A percentile compares a stretch with the other conserved stretches of the same genome.
phyloP scores from a whole-genome alignment of 2,888 invertebrate species.

The Phaedon cochleariae region DNA sequence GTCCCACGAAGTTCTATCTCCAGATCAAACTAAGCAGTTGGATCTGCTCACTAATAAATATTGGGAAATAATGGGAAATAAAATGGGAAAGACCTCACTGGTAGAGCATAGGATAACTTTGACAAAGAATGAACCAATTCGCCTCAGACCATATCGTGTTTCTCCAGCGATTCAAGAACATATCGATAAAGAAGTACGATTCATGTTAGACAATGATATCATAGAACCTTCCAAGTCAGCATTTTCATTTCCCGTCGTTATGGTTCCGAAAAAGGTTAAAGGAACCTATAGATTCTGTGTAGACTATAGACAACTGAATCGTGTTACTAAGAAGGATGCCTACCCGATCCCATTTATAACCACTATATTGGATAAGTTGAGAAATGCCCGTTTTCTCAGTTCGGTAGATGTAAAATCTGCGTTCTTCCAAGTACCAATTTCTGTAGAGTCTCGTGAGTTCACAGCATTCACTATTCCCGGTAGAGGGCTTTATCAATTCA shows the following conservation, averaged over 20 bases:
- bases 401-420: constrained; percentile 28
- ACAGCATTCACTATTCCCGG: constrained; percentile 49
- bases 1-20: too few relatives aligned
- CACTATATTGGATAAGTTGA: constrained; percentile 22
- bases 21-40: too few relatives aligned
- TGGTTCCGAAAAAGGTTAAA: constrained; percentile 54
- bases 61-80: background rate
- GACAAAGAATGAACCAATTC: constrained; percentile 30
- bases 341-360: constrained; percentile 22
- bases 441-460: constrained; percentile 27
- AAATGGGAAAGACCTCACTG: constrained; percentile 26
- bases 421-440: constrained; percentile 25
- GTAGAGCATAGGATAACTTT: constrained; percentile 29
- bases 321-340: constrained; percentile 32
- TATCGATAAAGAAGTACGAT: constrained; percentile 36
- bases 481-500: constrained; percentile 45
- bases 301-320: constrained; percentile 42
- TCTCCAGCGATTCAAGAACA: constrained; percentile 27
- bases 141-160: constrained; percentile 34
- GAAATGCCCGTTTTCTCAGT: constrained; percentile 29
- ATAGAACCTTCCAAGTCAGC: constrained; percentile 46
- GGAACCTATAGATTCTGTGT: constrained; percentile 42
- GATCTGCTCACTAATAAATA: too few relatives aligned
- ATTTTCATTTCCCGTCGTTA: constrained; percentile 45
- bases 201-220: constrained; percentile 44